Evolutionary conservation across 1,140 invertebrate genomes (phyloP).

Genomic region (Orchesella cincta): DNA sequence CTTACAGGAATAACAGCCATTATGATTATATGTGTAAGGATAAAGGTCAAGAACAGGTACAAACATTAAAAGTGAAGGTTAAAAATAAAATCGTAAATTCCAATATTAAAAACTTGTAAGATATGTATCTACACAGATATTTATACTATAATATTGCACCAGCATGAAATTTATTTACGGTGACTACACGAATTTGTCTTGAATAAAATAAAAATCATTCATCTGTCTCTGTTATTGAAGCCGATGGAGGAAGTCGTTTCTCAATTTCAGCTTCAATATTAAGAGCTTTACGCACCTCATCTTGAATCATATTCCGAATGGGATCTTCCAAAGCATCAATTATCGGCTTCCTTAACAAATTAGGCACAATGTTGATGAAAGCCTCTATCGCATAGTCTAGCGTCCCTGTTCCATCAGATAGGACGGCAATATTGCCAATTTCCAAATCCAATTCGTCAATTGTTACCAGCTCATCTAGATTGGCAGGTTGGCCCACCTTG

Average conservation of each 20-base stretch:
- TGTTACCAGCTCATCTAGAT: constrained; percentile 70
- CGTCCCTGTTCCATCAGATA: constrained; percentile 71
- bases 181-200: too few species aligned
- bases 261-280: constrained; percentile 47
- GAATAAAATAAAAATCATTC: too few species aligned
- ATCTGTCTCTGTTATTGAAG: not conserved
- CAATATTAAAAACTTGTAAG: too few species aligned
- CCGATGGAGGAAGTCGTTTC: constrained; percentile 26
- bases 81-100: too few species aligned
- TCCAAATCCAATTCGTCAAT: constrained; percentile 74
- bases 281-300: constrained; percentile 46
- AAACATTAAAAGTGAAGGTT: too few species aligned
- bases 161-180: too few species aligned
- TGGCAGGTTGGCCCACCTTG: constrained; percentile 71
- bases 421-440: constrained; percentile 71
- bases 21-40: too few species aligned
- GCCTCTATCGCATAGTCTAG: constrained; percentile 78
- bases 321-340: constrained; percentile 47
- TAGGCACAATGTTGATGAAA: constrained; percentile 74
- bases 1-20: too few species aligned
- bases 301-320: constrained; percentile 39
- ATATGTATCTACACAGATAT: too few species aligned
- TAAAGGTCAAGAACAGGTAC: too few species aligned
- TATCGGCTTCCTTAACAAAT: constrained; percentile 65
- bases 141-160: too few species aligned